Conservation (phyloP, 2,888 invertebrate species). For the Hoplodrina ambigua region DNA sequence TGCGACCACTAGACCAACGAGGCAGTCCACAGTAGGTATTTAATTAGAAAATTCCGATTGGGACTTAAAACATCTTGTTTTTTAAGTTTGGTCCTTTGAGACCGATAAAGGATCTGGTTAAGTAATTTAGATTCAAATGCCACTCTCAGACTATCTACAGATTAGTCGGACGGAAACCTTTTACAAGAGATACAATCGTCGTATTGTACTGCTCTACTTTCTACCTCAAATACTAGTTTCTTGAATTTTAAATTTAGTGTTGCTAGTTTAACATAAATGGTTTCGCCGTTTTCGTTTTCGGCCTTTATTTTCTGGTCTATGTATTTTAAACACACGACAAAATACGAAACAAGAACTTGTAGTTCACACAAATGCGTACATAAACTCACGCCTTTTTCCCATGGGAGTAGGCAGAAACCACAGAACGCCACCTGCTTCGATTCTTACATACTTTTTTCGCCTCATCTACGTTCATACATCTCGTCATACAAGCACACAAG, state of each 20-base stretch:
- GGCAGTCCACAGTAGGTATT: neutral
- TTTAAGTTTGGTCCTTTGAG: neutral
- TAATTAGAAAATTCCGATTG: slow-evolving; percentile 18
- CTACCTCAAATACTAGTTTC: slow-evolving; percentile 3
- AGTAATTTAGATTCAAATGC: neutral
- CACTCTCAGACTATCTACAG: neutral
- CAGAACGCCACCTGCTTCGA: too few relatives aligned
- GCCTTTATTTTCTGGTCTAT: too few relatives aligned
- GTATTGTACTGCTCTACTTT: slow-evolving; percentile 11
- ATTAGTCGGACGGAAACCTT: neutral
- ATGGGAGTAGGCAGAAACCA: too few relatives aligned
- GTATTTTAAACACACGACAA: neutral
- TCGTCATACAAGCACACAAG: too few relatives aligned
- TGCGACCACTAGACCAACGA: too few relatives aligned
- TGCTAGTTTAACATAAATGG: neutral
- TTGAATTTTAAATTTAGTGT: slow-evolving; percentile 3
- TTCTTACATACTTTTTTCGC: too few relatives aligned
- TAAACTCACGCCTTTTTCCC: too few relatives aligned
- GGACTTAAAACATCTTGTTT: neutral
- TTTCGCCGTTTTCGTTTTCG: neutral
- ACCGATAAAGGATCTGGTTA: neutral
- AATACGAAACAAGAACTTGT: too few relatives aligned
- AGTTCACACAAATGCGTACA: too few relatives aligned
- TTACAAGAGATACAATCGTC: neutral
- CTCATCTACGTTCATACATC: too few relatives aligned